Base-by-base conservation (phyloP, 2,888 invertebrate species). In the Ryuthela nishihirai region DNA sequence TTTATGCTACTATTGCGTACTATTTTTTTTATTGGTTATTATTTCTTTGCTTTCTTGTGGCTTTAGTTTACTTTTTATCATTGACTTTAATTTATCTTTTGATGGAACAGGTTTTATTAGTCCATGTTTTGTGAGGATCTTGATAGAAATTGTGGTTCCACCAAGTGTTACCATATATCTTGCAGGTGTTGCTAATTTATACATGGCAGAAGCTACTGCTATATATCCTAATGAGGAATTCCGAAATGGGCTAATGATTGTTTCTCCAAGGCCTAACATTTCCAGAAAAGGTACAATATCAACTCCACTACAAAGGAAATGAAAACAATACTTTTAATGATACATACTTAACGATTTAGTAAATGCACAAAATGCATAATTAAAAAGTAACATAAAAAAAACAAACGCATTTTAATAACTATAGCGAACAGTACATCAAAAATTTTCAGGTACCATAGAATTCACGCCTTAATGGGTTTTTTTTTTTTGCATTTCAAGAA, bases 141-240 rank as follows among this genome's bases (percentile, higher is more conserved):
- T 64, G 5, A 67, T 53, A 10, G 64, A 39, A 39, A 61, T 47
- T 18, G 60, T 52, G 2, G 67, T 64, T 25, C 49, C 62, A 15
- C 60, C 65, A 9, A 67, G 17, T 6, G 95, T 97, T 1, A 93
- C 85, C n/a, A 91, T 85, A 75, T 95, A 97, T 67, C 97, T 80
- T 12, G 88, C 74, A 3, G 97, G 97, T 7, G 94, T 90, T 24
- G 85, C 85, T 66, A 98, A 79, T 79, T 99, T 99, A 75, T 97
- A 99, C 68, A 95, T 80, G 36, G 92, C 85, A 76, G 93, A 90
- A 0, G 94, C 83, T 32, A 95, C 79, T 7, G 97, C 97, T 72
- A 89, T 77, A 73, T 91, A 86, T 10, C 98, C 97, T 73, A 93
- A 87, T 67, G 73, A 82, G 0, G 91, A 88, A 65, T 84, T 82